Conservation (phyloP, 53 echinoderm and acorn worm genomes). For the Paracentrotus lividus region DNA sequence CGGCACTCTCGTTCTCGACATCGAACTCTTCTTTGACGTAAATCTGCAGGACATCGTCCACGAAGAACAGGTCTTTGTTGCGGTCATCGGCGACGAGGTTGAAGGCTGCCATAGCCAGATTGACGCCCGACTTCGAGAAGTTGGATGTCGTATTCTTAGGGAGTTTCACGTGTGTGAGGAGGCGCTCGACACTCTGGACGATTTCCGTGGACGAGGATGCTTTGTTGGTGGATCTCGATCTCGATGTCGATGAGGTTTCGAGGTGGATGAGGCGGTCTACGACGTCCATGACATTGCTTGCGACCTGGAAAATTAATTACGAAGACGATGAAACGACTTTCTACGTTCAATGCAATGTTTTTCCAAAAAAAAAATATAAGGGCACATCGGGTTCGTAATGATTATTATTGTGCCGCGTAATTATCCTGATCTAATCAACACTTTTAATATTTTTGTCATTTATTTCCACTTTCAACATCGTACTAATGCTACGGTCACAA, state of each 20-base stretch:
- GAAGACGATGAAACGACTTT: too few species aligned
- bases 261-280: slow-evolving; percentile 37
- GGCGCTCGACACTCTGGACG: slow-evolving; percentile 40
- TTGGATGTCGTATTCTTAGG: background rate
- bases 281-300: slow-evolving; percentile 29
- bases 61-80: slow-evolving; percentile 14
- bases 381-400: too few species aligned
- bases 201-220: background rate
- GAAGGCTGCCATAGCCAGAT: slow-evolving; percentile 52
- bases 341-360: too few species aligned
- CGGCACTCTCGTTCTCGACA: background rate
- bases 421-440: too few species aligned
- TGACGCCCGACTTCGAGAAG: slow-evolving; percentile 49
- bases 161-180: slow-evolving; percentile 45
- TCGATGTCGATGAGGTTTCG: slow-evolving; percentile 44
- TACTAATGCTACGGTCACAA: too few species aligned
- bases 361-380: too few species aligned
- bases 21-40: slow-evolving; percentile 27
- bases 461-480: too few species aligned
- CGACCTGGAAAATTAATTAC: slow-evolving; percentile 10
- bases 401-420: too few species aligned
- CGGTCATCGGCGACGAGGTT: slow-evolving; percentile 35
- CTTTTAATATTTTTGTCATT: too few species aligned
- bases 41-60: slow-evolving; percentile 33
- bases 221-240: background rate